Conservation (phyloP, 2,888 invertebrate species). For the Chrysina gloriosa region DNA sequence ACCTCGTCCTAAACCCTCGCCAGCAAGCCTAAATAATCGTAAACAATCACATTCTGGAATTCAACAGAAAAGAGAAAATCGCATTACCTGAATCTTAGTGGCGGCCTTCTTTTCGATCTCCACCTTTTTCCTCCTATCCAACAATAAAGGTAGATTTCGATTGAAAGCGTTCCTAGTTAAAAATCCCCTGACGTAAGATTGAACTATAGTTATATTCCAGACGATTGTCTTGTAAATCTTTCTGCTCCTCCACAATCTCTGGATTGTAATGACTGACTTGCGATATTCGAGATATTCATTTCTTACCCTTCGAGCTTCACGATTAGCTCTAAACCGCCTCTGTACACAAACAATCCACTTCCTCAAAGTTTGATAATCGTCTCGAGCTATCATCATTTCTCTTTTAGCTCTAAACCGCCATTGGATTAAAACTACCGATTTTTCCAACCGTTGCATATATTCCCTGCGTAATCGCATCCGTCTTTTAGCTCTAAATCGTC, state of each 20-base stretch:
- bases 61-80: slow-evolving; percentile 24
- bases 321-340: slow-evolving; percentile 51
- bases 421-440: slow-evolving; percentile 54
- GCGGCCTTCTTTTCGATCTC: slow-evolving; percentile 67
- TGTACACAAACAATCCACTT: slow-evolving; percentile 65
- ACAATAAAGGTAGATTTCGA: slow-evolving; percentile 27
- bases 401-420: slow-evolving; percentile 51
- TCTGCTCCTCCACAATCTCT: slow-evolving; percentile 49
- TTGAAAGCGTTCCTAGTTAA: slow-evolving; percentile 46
- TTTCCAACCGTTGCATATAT: slow-evolving; percentile 1
- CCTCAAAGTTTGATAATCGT: slow-evolving; percentile 52
- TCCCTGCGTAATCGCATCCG: too few species aligned
- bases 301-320: slow-evolving; percentile 55
- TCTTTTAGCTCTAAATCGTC: too few species aligned
- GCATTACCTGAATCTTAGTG: slow-evolving; percentile 72
- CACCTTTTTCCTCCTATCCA: slow-evolving; percentile 63
- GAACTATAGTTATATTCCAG: slow-evolving; percentile 48
- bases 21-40: slow-evolving; percentile 58
- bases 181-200: slow-evolving; percentile 38
- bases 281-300: slow-evolving; percentile 56
- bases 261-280: slow-evolving; percentile 45
- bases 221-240: slow-evolving; percentile 51
- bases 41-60: slow-evolving; percentile 40
- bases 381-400: too few species aligned
- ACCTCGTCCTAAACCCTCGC: slow-evolving; percentile 62